Percentiles rank a stretch among this genome's conserved stretches.
These are phyloP conservation scores for Drosophila pseudoananassae DNA, from an alignment of 1,140 invertebrate species.

Conservation along the genomic window DNA sequence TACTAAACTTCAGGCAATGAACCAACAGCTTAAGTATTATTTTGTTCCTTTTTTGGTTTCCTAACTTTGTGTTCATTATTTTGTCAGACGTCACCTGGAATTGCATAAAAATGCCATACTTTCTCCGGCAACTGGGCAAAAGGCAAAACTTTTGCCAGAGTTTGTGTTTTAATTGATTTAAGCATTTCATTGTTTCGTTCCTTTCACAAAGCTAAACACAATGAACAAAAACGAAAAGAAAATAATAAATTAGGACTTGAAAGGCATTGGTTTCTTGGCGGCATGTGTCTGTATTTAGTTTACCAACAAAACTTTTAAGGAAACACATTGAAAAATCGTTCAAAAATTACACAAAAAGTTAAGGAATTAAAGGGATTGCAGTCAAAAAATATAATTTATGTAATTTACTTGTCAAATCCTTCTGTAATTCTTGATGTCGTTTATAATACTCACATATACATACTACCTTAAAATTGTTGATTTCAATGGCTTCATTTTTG, in stretches of 20 bases:
- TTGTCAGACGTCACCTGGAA: constrained; percentile 64
- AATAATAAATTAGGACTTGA: constrained; percentile 59
- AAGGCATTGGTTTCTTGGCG: constrained; percentile 86
- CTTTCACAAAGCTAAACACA: constrained; percentile 49
- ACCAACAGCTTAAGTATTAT: constrained; percentile 52
- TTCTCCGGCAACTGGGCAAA: constrained; percentile 33
- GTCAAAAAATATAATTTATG: constrained; percentile 13
- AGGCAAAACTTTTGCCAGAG: constrained; percentile 36
- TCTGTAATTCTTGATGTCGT: constrained; percentile 65
- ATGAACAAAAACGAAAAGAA: constrained; percentile 24
- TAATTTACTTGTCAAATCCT: constrained; percentile 67
- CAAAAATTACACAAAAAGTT: constrained; percentile 35
- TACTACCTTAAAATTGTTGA: constrained; percentile 21
- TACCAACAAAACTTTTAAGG: constrained; percentile 28
- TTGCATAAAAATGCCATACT: constrained; percentile 79
- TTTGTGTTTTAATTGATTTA: constrained; percentile 12
- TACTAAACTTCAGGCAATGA: constrained; percentile 69
- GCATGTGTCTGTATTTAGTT: constrained; percentile 80
- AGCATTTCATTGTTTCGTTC: constrained; percentile 37
- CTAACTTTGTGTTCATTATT: constrained; percentile 33
- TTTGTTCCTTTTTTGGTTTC: constrained; percentile 33
- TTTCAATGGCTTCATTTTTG: constrained; percentile 53
- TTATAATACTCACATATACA: constrained; percentile 20
- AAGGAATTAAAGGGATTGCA: constrained; percentile 9
- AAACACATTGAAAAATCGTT: constrained; percentile 33